phyloP scores from a whole-genome alignment of 2,113 vertebrate genomes.

The Engraulis encrasicolus region DNA sequence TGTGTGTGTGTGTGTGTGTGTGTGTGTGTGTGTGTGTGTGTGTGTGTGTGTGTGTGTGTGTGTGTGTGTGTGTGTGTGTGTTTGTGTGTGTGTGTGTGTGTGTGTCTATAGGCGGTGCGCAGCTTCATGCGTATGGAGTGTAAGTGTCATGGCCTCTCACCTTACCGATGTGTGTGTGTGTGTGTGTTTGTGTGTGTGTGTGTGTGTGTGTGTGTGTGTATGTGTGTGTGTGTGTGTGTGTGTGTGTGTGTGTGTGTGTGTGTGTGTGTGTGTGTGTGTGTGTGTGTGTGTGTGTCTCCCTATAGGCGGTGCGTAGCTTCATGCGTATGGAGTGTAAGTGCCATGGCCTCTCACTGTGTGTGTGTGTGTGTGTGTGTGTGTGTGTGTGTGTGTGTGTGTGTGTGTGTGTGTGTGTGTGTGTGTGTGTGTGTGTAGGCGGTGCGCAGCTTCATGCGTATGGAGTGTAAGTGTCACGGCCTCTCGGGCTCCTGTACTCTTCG shows the following conservation, averaged over 20 bases:
- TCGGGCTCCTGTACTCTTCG: conserved; percentile 85
- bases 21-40: not conserved
- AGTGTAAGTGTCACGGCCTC: conserved; percentile 89
- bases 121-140: too few species aligned
- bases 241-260: conserved; percentile 1
- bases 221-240: conserved; percentile 4
- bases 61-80: not conserved
- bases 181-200: not conserved
- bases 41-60: not conserved
- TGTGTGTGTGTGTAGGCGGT: conserved; percentile 74
- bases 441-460: conserved; percentile 82
- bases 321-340: too few species aligned
- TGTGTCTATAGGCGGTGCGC: too few species aligned
- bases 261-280: not conserved
- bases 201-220: not conserved
- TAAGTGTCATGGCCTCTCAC: too few species aligned
- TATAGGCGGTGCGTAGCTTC: not conserved
- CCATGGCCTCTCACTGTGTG: too few species aligned
- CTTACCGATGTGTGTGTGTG: too few species aligned
- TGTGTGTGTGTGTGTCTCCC: conserved; percentile 8
- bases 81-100: too few species aligned
- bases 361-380: not conserved
- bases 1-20: not conserved
- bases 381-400: not conserved
- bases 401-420: conserved; percentile 18